phyloP scores from a whole-genome alignment of 1,140 invertebrate species.

The Nilaparvata lugens region DNA sequence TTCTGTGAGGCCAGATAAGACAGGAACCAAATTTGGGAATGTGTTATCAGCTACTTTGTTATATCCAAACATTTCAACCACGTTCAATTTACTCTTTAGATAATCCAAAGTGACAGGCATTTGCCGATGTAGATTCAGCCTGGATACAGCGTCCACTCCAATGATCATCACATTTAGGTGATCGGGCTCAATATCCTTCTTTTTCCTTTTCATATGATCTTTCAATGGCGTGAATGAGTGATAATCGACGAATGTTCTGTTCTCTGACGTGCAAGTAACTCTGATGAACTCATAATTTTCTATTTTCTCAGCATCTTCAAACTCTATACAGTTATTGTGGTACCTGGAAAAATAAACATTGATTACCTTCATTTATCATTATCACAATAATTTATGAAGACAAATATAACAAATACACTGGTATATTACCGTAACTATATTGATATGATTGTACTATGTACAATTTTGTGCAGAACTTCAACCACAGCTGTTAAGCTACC shows the following conservation, averaged over 20 bases:
- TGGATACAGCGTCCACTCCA: constrained; percentile 54
- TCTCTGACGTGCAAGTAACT: constrained; percentile 17
- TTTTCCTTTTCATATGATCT: neutral
- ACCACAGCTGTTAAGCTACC: no score
- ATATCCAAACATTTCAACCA: constrained; percentile 36
- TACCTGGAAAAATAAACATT: constrained; percentile 19
- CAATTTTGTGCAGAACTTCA: no score
- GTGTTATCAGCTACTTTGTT: constrained; percentile 40
- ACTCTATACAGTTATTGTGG: constrained; percentile 19
- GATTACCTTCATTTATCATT: no score
- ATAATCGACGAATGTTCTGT: constrained; percentile 25
- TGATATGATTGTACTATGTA: no score
- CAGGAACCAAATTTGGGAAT: constrained; percentile 37
- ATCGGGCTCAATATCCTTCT: neutral
- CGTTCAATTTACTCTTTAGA: constrained; percentile 33
- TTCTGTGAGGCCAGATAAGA: constrained; percentile 39
- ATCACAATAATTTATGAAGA: no score
- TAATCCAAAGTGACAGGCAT: constrained; percentile 40
- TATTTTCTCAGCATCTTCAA: constrained; percentile 13
- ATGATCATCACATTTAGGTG: constrained; percentile 51
- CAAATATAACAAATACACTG: no score
- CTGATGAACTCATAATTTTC: constrained; percentile 24
- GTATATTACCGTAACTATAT: no score
- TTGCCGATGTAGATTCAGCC: constrained; percentile 46
- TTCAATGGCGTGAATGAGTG: constrained; percentile 28